Base-by-base conservation (phyloP, 2,797 vertebrate species). In the Psittacula derbiana region DNA sequence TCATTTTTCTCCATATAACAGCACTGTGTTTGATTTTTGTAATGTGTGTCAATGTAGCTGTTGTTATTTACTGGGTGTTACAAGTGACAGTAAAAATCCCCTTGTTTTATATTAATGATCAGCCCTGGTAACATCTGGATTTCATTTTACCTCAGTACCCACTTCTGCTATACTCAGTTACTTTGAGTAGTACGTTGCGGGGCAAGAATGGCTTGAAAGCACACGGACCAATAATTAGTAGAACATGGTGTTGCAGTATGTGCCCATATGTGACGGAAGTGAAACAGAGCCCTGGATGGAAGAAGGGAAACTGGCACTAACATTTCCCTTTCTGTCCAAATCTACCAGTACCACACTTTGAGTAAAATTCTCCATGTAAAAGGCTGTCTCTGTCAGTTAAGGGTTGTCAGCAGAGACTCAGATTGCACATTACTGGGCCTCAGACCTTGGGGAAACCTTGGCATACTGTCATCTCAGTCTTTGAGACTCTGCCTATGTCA, bases 51-150 rank as follows among this genome's bases (percentile, higher is more conserved):
- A 62, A 4, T 87, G 90, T 92, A 89, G 88, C 92, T 96, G 90
- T 96, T 96, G 92, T 95, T 95, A 95, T 96, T 97, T 96, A 96
- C 95, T 87, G 75, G 74, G 61, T 93, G 94, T 86, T 93, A 91
- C 67, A 80, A 88, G 58, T 71, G 83, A 93, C 96, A 89, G 84
- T 93, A 96, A 96, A 93, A 94, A 94, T 93, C 49, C 46, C 67
- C 74, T 89, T 80, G 61, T 55, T 95, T 92, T 78, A 53, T 15
- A 84, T 88, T 85, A 84, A 44, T 78, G 52, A 53, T 87, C 74
- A 69, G 53, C n/a, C 38, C 30, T 82, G 19, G 33, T 53, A 82
- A 78, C 93, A 93, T 95, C 75, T 96, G 96, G 78, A 65, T 95
- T 92, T 90, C 7, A 78, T 96, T 93, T 88, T 92, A 67, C 90